A percentile compares a stretch with the other conserved stretches of the same genome.
Evolutionary conservation across 2,113 vertebrate species (phyloP).

Genomic region (Poecile atricapillus): DNA sequence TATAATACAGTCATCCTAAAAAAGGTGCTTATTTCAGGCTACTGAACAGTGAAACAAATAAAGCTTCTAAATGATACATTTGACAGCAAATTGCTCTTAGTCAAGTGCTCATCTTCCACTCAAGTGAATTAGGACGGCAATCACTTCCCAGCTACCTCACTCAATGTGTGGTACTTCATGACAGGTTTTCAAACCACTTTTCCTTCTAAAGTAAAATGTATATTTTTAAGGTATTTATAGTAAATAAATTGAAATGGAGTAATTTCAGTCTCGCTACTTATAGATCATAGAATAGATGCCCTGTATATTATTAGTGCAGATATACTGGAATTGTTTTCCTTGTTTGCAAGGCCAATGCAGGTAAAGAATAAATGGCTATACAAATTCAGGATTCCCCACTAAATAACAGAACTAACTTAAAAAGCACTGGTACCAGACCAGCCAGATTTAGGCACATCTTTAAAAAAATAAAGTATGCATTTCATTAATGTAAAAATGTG

Average conservation of each 20-base stretch:
- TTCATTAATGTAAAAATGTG: not conserved
- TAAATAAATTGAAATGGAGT: not conserved
- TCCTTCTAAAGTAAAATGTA: not conserved
- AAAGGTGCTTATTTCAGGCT: constrained; percentile 33
- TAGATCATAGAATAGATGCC: not conserved
- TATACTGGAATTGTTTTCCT: not conserved
- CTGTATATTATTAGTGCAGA: not conserved
- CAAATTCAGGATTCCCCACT: constrained; percentile 7
- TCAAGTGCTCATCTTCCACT: not conserved
- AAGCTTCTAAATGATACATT: not conserved
- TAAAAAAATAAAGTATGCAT: constrained; percentile 41
- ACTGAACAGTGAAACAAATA: not conserved
- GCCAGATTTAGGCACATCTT: constrained; percentile 63
- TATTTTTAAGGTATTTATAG: not conserved
- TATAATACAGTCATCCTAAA: not conserved
- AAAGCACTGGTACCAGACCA: constrained; percentile 64
- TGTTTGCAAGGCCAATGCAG: constrained; percentile 42
- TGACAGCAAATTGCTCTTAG: not conserved
- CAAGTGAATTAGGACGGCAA: not conserved
- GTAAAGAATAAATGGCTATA: constrained; percentile 49
- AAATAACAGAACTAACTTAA: constrained; percentile 36
- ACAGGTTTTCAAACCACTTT: not conserved
- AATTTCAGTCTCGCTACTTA: not conserved
- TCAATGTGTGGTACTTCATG: not conserved
- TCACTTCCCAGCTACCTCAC: not conserved